phyloP scores from a whole-genome alignment of 2,888 invertebrate genomes.

The Philaethria dido region DNA sequence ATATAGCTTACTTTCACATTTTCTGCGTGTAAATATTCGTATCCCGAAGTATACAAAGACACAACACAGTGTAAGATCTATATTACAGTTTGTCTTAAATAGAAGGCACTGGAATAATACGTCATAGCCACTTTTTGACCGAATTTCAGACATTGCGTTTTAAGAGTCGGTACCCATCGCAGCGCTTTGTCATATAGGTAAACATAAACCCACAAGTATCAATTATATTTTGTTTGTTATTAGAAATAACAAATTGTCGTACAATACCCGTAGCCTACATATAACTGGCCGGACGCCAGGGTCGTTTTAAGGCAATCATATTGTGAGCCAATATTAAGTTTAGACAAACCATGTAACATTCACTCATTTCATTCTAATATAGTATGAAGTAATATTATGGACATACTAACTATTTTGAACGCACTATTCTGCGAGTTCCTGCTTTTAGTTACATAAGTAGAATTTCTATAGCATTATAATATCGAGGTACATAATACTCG shows the following conservation, averaged over 20 bases:
- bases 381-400: too few relatives aligned
- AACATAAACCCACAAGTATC: not conserved
- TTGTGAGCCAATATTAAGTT: conserved; percentile 34
- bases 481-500: conserved; percentile 15
- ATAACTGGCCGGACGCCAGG: conserved; percentile 45
- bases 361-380: conserved; percentile 7
- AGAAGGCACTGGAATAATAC: too few relatives aligned
- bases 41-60: too few relatives aligned
- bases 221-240: conserved; percentile 22
- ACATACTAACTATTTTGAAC: not conserved
- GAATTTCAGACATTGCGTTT: too few relatives aligned
- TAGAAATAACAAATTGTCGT: conserved; percentile 36
- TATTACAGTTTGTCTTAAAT: not conserved
- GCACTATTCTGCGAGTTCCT: not conserved
- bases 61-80: not conserved
- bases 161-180: too few relatives aligned
- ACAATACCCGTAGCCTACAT: conserved; percentile 43
- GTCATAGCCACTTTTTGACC: too few relatives aligned
- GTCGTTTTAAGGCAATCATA: conserved; percentile 39
- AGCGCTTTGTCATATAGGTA: too few relatives aligned
- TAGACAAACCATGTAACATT: conserved; percentile 14
- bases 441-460: conserved; percentile 6
- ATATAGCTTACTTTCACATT: too few relatives aligned
- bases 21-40: too few relatives aligned
- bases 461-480: not conserved